A percentile compares a stretch with the other conserved stretches of the same genome.
These are phyloP conservation scores for Alcedo quadribrachys DNA, from an alignment of 2,797 vertebrate species.

Conservation along the genomic window DNA sequence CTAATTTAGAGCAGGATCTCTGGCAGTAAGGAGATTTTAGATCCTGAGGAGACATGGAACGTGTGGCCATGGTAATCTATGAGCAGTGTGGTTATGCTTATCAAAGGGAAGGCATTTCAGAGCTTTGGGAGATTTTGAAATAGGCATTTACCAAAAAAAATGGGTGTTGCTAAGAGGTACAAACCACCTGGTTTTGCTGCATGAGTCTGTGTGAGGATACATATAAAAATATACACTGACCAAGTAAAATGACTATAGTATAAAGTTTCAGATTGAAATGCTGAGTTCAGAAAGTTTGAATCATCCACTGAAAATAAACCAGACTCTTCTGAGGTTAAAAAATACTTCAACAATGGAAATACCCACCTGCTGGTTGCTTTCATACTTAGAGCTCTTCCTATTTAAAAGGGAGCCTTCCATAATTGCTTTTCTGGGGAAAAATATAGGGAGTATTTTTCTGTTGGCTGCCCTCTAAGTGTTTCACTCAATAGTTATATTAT, in stretches of 20 bases:
- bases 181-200: neutral
- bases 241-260: neutral
- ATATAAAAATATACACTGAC: neutral
- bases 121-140: neutral
- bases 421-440: neutral
- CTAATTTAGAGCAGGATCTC: neutral
- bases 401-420: neutral
- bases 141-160: neutral
- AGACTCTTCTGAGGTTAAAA: neutral
- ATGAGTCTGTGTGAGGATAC: neutral
- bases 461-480: neutral
- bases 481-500: neutral
- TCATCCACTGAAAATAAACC: neutral
- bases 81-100: neutral
- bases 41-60: neutral
- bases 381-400: neutral
- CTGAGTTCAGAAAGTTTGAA: neutral
- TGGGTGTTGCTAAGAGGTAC: neutral
- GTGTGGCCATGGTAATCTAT: neutral
- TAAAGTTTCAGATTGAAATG: neutral
- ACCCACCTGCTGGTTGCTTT: neutral
- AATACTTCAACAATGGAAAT: neutral
- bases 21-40: neutral
- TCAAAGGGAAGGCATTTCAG: neutral
- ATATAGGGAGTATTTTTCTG: fast-evolving